Conservation (phyloP, 2,888 invertebrate genomes). For the Megalurothrips usitatus region DNA sequence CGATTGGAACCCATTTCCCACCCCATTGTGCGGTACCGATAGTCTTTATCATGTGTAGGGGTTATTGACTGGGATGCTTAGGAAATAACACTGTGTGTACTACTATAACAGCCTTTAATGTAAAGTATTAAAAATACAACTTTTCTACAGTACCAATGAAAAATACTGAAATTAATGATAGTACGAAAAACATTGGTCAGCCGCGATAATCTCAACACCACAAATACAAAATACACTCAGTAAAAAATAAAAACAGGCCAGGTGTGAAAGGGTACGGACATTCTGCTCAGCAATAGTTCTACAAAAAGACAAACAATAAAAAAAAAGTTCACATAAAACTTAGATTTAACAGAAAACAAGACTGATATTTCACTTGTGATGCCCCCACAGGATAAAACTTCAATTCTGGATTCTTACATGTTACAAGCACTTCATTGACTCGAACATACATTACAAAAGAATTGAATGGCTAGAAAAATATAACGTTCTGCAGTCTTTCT, state of each 20-base stretch:
- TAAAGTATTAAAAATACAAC: conserved; percentile 1
- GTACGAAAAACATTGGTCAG: neutral
- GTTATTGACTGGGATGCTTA: neutral
- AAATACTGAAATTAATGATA: neutral
- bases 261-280: neutral
- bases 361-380: neutral
- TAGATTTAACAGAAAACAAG: neutral
- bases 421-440: neutral
- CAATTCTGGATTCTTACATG: conserved; percentile 20
- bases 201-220: neutral
- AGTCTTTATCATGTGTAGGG: neutral
- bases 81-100: neutral
- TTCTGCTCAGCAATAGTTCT: neutral
- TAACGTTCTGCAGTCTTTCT: neutral
- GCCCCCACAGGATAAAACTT: neutral
- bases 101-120: neutral
- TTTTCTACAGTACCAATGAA: neutral
- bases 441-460: neutral
- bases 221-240: neutral
- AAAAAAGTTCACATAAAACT: conserved; percentile 6
- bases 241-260: conserved; percentile 4
- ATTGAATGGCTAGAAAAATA: neutral
- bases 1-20: no score
- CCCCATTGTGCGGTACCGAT: neutral
- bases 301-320: neutral